Evolutionary conservation across 1,140 invertebrate species (phyloP).

Genomic region (Cardiocondyla obscurior): DNA sequence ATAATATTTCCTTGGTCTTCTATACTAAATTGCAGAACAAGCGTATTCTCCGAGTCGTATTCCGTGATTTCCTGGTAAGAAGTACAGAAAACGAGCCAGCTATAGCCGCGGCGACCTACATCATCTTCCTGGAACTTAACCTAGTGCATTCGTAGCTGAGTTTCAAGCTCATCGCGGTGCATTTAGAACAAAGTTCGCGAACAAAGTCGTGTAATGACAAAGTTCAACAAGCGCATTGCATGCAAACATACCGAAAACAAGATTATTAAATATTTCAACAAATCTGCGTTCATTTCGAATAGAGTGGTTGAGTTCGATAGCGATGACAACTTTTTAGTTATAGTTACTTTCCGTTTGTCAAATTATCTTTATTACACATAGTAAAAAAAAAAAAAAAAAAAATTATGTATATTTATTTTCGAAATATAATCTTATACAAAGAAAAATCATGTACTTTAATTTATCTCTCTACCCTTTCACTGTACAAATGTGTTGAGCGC

Average conservation of each 20-base stretch:
- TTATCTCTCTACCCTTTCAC: neutral
- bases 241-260: slow-evolving; percentile 3
- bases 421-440: neutral
- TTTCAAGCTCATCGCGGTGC: neutral
- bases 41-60: slow-evolving; percentile 24
- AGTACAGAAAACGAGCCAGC: slow-evolving; percentile 52
- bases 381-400: too few relatives aligned
- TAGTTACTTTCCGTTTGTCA: neutral
- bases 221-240: slow-evolving; percentile 26
- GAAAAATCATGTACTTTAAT: neutral
- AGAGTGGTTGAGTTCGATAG: neutral
- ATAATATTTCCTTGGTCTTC: neutral
- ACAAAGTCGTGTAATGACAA: slow-evolving; percentile 33
- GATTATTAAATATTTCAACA: slow-evolving; percentile 22
- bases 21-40: neutral
- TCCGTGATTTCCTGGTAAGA: slow-evolving; percentile 60
- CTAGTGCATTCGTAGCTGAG: slow-evolving; percentile 49
- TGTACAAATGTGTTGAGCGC: neutral
- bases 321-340: neutral
- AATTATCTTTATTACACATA: neutral
- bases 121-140: slow-evolving; percentile 67
- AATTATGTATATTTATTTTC: too few relatives aligned
- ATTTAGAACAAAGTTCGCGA: slow-evolving; percentile 36
- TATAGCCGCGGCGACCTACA: slow-evolving; percentile 63
- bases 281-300: neutral